phyloP scores from a whole-genome alignment of 2,888 invertebrate genomes.

The Globia sparganii region DNA sequence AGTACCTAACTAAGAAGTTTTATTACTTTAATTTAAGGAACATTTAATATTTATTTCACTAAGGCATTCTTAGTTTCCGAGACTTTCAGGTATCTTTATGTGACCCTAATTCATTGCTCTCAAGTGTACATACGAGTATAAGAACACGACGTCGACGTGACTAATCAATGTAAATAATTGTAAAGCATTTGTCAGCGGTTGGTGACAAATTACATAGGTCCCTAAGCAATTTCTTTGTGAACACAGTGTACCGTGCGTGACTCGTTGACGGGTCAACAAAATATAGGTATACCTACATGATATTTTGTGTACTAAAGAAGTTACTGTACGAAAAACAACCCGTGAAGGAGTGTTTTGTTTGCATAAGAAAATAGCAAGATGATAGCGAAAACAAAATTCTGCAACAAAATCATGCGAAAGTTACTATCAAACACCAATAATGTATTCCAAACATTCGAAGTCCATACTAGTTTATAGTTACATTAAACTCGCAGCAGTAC shows the following conservation, averaged over 20 bases:
- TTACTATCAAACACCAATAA: constrained; percentile 33
- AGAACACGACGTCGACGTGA: constrained; percentile 11
- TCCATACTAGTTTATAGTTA: constrained; percentile 35
- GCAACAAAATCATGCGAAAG: neutral
- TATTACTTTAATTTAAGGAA: too few relatives aligned
- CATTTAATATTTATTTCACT: too few relatives aligned
- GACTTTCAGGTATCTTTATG: too few relatives aligned
- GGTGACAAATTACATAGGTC: constrained; percentile 2
- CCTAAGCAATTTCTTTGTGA: neutral
- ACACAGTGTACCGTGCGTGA: neutral
- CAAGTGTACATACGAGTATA: neutral
- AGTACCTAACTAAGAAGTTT: too few relatives aligned
- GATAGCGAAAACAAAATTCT: constrained; percentile 7
- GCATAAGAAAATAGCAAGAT: neutral
- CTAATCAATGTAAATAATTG: constrained; percentile 37
- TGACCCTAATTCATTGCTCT: too few relatives aligned
- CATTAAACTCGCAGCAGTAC: constrained; percentile 29
- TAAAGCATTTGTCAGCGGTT: constrained; percentile 16
- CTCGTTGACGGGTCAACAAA: neutral
- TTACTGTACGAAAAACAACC: neutral
- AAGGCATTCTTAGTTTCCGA: too few relatives aligned
- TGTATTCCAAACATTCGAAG: constrained; percentile 33
- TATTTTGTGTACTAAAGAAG: neutral
- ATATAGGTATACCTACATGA: neutral
- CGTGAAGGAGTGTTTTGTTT: neutral